Percentiles rank a stretch among this genome's conserved stretches.
These are phyloP conservation scores for Agrochola lota DNA, from an alignment of 2,888 invertebrate genomes.

Conservation along the genomic window DNA sequence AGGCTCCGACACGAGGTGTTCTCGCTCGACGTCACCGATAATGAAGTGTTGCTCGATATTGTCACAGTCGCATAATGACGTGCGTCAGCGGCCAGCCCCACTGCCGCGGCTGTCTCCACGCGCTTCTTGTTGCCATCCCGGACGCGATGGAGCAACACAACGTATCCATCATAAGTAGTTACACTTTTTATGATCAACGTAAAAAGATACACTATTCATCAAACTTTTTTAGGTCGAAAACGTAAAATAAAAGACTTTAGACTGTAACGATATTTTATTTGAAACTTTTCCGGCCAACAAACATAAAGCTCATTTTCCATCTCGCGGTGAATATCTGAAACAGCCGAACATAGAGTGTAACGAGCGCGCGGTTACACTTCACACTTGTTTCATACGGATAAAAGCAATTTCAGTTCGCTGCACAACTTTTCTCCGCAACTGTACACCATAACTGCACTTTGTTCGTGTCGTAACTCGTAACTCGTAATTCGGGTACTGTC, in stretches of 20 bases:
- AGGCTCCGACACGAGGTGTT: constrained; percentile 12
- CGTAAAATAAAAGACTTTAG: constrained; percentile 29
- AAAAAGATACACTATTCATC: constrained; percentile 30
- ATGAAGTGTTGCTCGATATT: constrained; percentile 15
- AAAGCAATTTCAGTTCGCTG: constrained; percentile 31
- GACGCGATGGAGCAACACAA: constrained; percentile 7
- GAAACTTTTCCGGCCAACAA: background rate
- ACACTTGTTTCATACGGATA: constrained; percentile 47
- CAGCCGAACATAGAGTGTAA: constrained; percentile 19
- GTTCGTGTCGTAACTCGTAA: constrained; percentile 27
- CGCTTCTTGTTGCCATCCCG: constrained; percentile 33
- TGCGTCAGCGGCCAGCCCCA: background rate
- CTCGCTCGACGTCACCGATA: constrained; percentile 13
- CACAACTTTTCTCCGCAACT: constrained; percentile 36
- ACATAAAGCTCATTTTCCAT: background rate
- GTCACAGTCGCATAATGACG: constrained; percentile 16
- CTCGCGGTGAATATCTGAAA: constrained; percentile 4
- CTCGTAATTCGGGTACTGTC: constrained; percentile 15
- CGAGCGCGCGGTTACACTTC: constrained; percentile 37
- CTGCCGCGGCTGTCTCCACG: constrained; percentile 16
- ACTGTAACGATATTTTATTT: constrained; percentile 28
- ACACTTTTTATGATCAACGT: constrained; percentile 14
- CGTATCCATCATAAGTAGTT: constrained; percentile 10
- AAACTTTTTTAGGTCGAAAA: constrained; percentile 23
- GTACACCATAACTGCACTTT: constrained; percentile 29